Evolutionary conservation across 2,888 invertebrate genomes (phyloP), one percentile per base, ranked within the genome.

Genomic region (Drosophila barbarae): DNA sequence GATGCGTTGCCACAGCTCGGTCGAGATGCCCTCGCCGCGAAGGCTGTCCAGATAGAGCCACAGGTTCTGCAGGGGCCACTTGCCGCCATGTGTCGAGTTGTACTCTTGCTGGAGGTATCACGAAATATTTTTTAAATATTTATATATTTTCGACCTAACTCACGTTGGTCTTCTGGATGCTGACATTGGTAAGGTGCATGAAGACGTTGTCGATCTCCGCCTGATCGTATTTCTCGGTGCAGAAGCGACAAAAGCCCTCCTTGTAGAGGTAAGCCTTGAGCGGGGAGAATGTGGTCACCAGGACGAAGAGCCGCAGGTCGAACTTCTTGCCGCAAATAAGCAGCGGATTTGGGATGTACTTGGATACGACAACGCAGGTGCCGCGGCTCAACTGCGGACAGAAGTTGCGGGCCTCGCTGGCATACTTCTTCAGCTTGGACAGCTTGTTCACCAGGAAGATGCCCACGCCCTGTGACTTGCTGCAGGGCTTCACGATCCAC

Each of bases 401-500:
- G 26, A 94, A 93, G 71, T 93, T 94, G 89, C 94, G 95, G 1
- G 95, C 93, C 89, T 96, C 95, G 44, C 95, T 91, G 1, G 95
- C 96, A 95, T 95, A 96, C 87, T 95, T 93, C 87, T 97, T 98
- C 64, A 98, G 90, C 90, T 98, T 98, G 4, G 97, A 97, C 66
- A 98, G 90, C 90, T 97, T 97, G 89, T 98, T 98, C 79, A 98
- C 97, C 58, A 98, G 91, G 89, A 98, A 98, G 86, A 98, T 98
- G 38, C 98, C 98, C n/a, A 95, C 93, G 2, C 96, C 96, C 88
- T 96, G 96, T 1, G 98, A 97, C 90, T 98, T 96, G 30, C 97
- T 97, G 88, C 97, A 97, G 0, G 98, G 98, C 88, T 98, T 98
- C 94, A 98, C 96, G 72, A 98, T 98, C 98, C 98, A 98, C 1